A percentile compares a stretch with the other conserved stretches of the same genome.
These are phyloP conservation scores for Spodoptera frugiperda DNA, from an alignment of 1,140 invertebrate species.

Conservation along the genomic window DNA sequence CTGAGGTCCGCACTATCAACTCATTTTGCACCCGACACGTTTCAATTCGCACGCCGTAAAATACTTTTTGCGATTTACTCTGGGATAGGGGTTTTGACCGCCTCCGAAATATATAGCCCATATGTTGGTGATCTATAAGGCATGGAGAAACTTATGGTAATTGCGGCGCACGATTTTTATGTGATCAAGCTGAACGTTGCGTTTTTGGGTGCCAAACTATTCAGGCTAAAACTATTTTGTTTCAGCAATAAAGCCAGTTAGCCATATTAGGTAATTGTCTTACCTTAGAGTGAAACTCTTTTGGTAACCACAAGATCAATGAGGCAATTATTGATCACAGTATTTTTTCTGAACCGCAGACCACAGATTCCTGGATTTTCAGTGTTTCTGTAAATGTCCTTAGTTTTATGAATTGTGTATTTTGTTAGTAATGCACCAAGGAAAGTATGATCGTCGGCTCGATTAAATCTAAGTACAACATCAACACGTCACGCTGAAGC, in stretches of 20 bases:
- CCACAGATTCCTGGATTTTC: neutral
- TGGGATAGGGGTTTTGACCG: neutral
- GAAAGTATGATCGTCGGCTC: neutral
- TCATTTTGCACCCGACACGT: conserved; percentile 37
- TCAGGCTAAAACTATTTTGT: neutral
- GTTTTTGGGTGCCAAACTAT: neutral
- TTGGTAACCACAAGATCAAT: conserved; percentile 21
- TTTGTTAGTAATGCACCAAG: neutral
- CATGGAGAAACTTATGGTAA: neutral
- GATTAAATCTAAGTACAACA: conserved; percentile 23
- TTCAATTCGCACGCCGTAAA: conserved; percentile 36
- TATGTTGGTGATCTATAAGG: conserved; percentile 1
- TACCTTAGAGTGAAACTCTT: conserved; percentile 2
- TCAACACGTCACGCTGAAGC: neutral
- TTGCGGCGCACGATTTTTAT: neutral
- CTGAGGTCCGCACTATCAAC: conserved; percentile 32
- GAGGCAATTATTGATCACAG: neutral
- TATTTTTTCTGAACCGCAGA: neutral
- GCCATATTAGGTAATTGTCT: neutral
- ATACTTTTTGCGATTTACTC: conserved; percentile 26
- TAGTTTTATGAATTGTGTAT: neutral
- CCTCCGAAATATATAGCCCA: neutral
- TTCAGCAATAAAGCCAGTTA: neutral
- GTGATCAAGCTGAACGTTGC: neutral
- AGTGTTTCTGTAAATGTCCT: conserved; percentile 4